Evolutionary conservation across 2,797 vertebrate genomes (phyloP).

Genomic region (Rhinatrema bivittatum): DNA sequence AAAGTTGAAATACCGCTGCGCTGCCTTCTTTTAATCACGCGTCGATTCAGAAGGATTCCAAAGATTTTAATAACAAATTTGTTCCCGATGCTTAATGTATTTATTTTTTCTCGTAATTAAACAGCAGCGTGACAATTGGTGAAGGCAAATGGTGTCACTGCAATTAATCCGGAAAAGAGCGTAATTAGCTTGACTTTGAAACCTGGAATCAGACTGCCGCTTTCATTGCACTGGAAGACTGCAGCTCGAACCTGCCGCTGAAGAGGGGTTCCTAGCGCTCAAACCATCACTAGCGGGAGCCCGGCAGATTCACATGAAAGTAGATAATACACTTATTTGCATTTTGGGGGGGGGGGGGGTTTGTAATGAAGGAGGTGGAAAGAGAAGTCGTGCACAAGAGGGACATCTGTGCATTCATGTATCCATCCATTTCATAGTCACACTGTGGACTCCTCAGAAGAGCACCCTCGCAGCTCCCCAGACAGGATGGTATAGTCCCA

Average conservation of each 20-base stretch:
- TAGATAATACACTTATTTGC: too few relatives aligned
- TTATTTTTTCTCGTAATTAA: background rate
- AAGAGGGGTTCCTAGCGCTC: background rate
- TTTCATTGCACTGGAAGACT: background rate
- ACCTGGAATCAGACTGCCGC: background rate
- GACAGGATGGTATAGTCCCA: too few relatives aligned
- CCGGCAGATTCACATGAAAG: background rate
- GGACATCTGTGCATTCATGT: too few relatives aligned
- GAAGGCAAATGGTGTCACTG: conserved; percentile 9
- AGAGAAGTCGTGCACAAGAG: too few relatives aligned
- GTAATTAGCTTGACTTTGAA: background rate
- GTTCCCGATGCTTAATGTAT: background rate
- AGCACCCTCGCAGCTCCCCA: too few relatives aligned
- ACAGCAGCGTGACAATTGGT: background rate
- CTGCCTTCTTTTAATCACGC: background rate
- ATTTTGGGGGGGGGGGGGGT: too few relatives aligned
- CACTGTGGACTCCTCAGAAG: too few relatives aligned
- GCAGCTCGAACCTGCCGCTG: background rate
- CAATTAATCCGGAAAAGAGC: background rate
- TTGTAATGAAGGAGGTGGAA: too few relatives aligned
- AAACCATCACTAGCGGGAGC: background rate
- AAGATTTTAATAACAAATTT: background rate
- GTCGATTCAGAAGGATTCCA: background rate
- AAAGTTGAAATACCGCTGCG: conserved; percentile 17
- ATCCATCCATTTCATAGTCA: too few relatives aligned